Evolutionary conservation across 2,113 vertebrate species (phyloP).

Genomic region (Bubo bubo): DNA sequence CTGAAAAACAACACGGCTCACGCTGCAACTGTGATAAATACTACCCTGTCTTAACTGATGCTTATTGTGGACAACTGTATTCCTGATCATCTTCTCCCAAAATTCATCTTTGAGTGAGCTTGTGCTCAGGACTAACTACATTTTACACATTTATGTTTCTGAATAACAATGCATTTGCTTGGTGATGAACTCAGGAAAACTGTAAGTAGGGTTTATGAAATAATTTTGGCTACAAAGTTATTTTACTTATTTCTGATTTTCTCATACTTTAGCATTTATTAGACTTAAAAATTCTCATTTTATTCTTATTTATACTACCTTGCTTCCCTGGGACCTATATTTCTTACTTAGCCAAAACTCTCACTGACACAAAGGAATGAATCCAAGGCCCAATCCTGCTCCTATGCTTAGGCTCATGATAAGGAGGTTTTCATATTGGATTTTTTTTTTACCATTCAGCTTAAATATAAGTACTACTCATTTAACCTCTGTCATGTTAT

Average conservation of each 20-base stretch:
- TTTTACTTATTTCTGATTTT: constrained; percentile 59
- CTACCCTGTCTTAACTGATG: not conserved
- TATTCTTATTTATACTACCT: not conserved
- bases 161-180: not conserved
- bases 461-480: not conserved
- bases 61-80: not conserved
- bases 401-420: not conserved
- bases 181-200: constrained; percentile 25
- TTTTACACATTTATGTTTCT: constrained; percentile 12
- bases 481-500: not conserved
- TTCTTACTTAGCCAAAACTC: not conserved
- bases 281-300: not conserved
- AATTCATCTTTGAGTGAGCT: not conserved
- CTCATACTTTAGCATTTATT: not conserved
- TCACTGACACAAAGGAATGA: not conserved
- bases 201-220: constrained; percentile 47
- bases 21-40: not conserved
- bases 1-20: not conserved
- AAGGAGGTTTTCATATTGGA: not conserved
- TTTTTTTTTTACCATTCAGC: not conserved
- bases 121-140: not conserved
- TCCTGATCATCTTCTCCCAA: not conserved
- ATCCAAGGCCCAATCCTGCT: not conserved
- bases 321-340: not conserved
- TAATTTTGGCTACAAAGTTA: not conserved